Base-by-base conservation (phyloP, 1,140 invertebrate species). In the Pseudomyrmex flavicornis region DNA sequence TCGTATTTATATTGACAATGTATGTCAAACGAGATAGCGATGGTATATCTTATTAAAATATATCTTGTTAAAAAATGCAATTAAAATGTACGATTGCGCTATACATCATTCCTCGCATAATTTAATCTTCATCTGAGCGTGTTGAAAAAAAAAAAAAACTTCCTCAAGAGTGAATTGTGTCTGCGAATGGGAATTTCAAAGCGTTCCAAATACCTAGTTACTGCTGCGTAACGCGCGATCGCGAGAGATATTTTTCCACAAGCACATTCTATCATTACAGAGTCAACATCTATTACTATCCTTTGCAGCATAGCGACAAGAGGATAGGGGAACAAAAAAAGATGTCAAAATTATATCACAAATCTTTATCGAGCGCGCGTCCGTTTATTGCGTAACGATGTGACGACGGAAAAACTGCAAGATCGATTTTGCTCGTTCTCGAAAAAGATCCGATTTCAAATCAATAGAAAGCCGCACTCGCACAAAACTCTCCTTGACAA, bases 131-230 rank as follows among this genome's bases (percentile, higher is more conserved):
- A 58, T 1, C 46, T 44, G n/a, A 66, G 50, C 61, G 48, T 17
- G 52, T 79, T 83, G 12, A 48, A 22, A 44, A 63, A 26, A 26
- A n/a, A n/a, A 58, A 26, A 26, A 58, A 59, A 63, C 35, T 35
- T 35, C 35, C 35, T 65, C 61, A 83, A 50, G 50, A 65, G 50
- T 35, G 73, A 77, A 77, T 84, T 62, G 72, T 75, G 72, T 63
- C 59, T 62, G 79, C 22, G 48, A 50, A 82, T 73, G 52, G 54
- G 72, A 85, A 85, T 74, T 76, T 56, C 73, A 85, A 65, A 62
- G 59, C 62, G 87, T 62, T 82, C 86, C 76, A 88, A 88, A 88
- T 88, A 88, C 86, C 87, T 74, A 88, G 66, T 88, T 88, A 85
- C 74, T 69, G 83, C 84, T 88, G 76, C 87, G 77, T 88, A 83